Base-by-base conservation (phyloP, 2,797 vertebrate species). In the Acanthornis magna region DNA sequence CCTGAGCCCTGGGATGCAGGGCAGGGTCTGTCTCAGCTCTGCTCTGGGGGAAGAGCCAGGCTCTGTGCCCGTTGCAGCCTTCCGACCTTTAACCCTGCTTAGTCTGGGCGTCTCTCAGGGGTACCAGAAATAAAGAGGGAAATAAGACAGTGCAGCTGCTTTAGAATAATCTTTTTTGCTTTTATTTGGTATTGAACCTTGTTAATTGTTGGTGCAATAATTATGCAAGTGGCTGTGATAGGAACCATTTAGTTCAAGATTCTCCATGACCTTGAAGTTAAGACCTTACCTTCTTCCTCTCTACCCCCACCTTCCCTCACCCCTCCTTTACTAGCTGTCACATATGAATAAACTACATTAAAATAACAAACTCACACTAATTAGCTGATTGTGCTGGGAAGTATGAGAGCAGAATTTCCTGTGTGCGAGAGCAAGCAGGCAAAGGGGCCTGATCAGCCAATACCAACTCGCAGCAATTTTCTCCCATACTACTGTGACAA, bases 331-430 rank as follows among this genome's bases (percentile, higher is more conserved):
- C 92, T 95, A 93, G 94, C 90, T 96, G 94, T 96, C 93, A 95
- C 86, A 96, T 96, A 92, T 96, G 96, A 96, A 96, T 96, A 96
- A 96, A 97, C 92, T 86, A 96, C 91, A 94, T 96, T 97, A 94
- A 97, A 97, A 96, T 96, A 96, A 97, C 95, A 96, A 96, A 96
- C 95, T 93, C 85, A 88, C 85, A 93, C 92, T 95, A 96, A 97
- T 97, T 96, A 97, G 94, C 87, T 97, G 96, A 96, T 96, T 97
- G 96, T 96, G 95, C 91, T 94, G 95, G 95, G 92, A 96, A 95
- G 91, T 96, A 81, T 83, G 94, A 95, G 96, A 96, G 91, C 89
- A 94, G 93, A 97, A 95, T 97, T 95, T 95, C 95, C 95, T 93
- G 85, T 95, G 84, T 78, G 72, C 0, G 6, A 58, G 89, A 86